Evolutionary conservation across 2,113 vertebrate species (phyloP).

Genomic region (Actinemys pallida): DNA sequence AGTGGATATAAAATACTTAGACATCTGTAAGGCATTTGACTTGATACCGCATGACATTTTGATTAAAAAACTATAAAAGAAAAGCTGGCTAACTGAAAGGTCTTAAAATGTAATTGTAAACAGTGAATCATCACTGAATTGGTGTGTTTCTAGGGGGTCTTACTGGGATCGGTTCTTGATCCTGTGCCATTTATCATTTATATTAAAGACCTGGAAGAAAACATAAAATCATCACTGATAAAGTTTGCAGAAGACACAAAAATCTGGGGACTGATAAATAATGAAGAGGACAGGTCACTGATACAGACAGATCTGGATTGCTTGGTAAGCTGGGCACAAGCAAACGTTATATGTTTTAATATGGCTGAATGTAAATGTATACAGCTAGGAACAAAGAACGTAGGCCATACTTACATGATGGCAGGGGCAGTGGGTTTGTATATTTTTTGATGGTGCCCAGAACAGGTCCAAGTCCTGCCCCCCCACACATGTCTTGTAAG

Average conservation of each 20-base stretch:
- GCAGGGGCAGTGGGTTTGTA: too few relatives aligned
- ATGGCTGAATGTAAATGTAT: not conserved
- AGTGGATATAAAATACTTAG: not conserved
- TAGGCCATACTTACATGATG: not conserved
- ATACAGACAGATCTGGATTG: not conserved
- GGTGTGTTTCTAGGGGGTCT: not conserved
- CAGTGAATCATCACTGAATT: not conserved
- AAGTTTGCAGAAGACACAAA: not conserved
- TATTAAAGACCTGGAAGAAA: not conserved
- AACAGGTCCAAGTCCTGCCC: too few relatives aligned
- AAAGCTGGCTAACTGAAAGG: not conserved
- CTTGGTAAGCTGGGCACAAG: not conserved
- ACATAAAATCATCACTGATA: too few relatives aligned
- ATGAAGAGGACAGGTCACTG: not conserved
- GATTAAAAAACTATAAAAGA: not conserved
- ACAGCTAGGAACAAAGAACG: not conserved
- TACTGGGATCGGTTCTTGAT: not conserved
- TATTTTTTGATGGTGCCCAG: too few relatives aligned
- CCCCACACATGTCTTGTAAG: too few relatives aligned
- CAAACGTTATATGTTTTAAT: not conserved
- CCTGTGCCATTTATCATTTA: not conserved
- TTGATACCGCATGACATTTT: not conserved
- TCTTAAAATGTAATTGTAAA: not conserved
- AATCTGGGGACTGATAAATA: not conserved
- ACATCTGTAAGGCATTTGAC: not conserved